A percentile compares a stretch with the other conserved stretches of the same genome.
Evolutionary conservation across 1,140 invertebrate species (phyloP).

Genomic region (Nixonia krombeini): DNA sequence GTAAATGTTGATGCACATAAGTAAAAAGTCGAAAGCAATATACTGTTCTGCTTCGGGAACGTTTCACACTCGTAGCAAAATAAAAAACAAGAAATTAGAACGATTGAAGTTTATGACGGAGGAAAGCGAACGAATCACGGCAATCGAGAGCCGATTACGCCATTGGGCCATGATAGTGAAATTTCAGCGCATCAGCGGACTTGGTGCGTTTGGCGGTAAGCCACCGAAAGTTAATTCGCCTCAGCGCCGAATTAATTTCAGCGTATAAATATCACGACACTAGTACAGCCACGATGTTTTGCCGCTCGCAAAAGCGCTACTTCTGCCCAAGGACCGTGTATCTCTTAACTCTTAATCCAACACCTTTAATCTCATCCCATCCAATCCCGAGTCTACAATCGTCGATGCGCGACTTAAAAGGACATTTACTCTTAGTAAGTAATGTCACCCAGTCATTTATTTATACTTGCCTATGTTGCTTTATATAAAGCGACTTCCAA

Average conservation of each 20-base stretch:
- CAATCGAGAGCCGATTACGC: constrained; percentile 27
- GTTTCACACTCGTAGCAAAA: neutral
- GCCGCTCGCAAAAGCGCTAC: constrained; percentile 11
- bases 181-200: constrained; percentile 24
- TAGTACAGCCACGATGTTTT: constrained; percentile 26
- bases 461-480: too few relatives aligned
- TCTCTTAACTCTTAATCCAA: constrained; percentile 50
- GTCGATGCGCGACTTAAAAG: constrained; percentile 31
- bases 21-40: too few relatives aligned
- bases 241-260: constrained; percentile 57
- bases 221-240: constrained; percentile 60
- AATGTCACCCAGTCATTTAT: neutral
- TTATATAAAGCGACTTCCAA: too few relatives aligned
- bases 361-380: constrained; percentile 31
- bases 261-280: constrained; percentile 56
- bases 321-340: constrained; percentile 38
- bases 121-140: constrained; percentile 33
- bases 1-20: too few relatives aligned
- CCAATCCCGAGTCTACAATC: constrained; percentile 32
- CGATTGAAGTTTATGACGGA: constrained; percentile 25
- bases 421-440: neutral
- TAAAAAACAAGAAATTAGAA: constrained; percentile 10
- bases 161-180: constrained; percentile 41
- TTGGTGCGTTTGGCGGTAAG: constrained; percentile 51
- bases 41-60: too few relatives aligned